Evolutionary conservation across 2,797 vertebrate genomes (phyloP).

Genomic region (Podarcis siculus): DNA sequence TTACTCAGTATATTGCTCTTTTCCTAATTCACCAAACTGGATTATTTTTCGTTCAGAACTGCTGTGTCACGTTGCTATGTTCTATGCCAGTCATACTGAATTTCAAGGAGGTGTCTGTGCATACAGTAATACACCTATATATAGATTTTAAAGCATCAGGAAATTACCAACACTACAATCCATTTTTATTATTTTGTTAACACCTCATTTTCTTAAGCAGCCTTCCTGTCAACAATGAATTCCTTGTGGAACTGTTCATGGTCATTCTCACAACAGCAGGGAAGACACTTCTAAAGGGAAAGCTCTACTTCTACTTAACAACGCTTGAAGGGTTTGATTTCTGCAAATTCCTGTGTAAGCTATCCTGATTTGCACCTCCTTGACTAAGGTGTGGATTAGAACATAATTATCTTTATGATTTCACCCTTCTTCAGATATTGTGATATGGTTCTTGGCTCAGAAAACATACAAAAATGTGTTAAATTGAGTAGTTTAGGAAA

Average conservation of each 20-base stretch:
- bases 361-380: not conserved
- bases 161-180: not conserved
- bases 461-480: not conserved
- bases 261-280: not conserved
- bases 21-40: not conserved
- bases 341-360: too few species aligned
- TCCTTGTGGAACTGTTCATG: not conserved
- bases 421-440: not conserved
- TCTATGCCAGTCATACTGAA: not conserved
- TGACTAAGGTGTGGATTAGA: not conserved
- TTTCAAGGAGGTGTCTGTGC: not conserved
- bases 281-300: not conserved
- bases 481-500: not conserved
- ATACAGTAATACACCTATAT: not conserved
- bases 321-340: not conserved
- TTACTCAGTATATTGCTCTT: not conserved
- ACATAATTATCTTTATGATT: not conserved
- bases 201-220: not conserved
- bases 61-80: fast-evolving
- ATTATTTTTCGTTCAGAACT: constrained; percentile 26
- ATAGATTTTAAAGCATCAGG: not conserved
- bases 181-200: constrained; percentile 38
- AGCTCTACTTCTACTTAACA: not conserved
- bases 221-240: constrained; percentile 7
- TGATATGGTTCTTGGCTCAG: not conserved